Evolutionary conservation across 2,113 vertebrate species (phyloP), one percentile per base, ranked within the genome.

Genomic region (Rynchops niger): DNA sequence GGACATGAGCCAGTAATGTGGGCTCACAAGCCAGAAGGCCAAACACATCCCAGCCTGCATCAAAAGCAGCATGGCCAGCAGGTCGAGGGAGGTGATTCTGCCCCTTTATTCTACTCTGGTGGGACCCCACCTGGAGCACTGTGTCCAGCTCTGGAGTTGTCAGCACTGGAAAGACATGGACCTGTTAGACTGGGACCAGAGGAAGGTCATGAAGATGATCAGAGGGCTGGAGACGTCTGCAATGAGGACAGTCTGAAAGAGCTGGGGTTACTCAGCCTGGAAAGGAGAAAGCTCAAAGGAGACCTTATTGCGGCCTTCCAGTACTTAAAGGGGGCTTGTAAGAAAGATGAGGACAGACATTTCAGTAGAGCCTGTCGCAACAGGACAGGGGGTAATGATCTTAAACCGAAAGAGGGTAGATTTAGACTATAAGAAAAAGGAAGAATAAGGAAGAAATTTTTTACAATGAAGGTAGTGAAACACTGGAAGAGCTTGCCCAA

Each of bases 21-120:
- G 1, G 0, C n/a, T n/a, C 2, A 2, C 58, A 88, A n/a, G 9
- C 11, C 59, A 88, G 50, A 65, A 30, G 3, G 40, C 12, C n/a
- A 65, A 20, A 12, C 1, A 0, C 6, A 26, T 18, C 45, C 43
- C 34, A 12, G 43, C 25, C 22, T n/a, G 30, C 59, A 50, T 26
- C 50, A 30, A 38, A 32, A 56, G 8, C 5, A 87, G 32, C 1
- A 0, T 14, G 10, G 32, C 15, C 47, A 85, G 32, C 6, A 73
- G 12, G 30, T 5, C 2, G 2, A 58, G 61, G 40, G 23, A 72
- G 22, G 34, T 2, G 13, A 34, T 71, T 63, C 66, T 71, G 14
- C 26, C 18, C 19, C 27, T 29, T 45, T 43, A 4, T 34, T 74
- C 52, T 4, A 1, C 42, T 49, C 25, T 83, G 3, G 11, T 22